Base-by-base conservation (phyloP, 2,113 vertebrate species). In the Phasianus colchicus region DNA sequence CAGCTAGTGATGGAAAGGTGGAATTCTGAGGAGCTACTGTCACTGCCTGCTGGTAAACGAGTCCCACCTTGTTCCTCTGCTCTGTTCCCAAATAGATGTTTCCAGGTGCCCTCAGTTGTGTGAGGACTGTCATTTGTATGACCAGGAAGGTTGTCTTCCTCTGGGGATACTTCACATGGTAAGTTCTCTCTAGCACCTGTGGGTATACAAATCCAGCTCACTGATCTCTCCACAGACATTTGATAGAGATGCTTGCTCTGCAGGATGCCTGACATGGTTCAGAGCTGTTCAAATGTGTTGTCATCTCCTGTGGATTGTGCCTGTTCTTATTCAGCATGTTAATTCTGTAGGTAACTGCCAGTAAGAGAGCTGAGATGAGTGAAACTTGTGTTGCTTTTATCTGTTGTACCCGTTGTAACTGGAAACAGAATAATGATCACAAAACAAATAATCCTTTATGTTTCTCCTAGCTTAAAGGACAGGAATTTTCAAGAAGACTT, bases 61-160 rank as follows among this genome's bases (percentile, higher is more conserved):
- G 16, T 43, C 47, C 15, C 1, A 18, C 57, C 18, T 47, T 7
- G 15, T 15, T n/a, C 22, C 13, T 73, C 71, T 38, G 34, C 40
- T 36, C 38, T 29, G 10, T 34, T 85, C n/a, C 13, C 25, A 30
- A 57, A 74, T 32, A 9, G 27, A 19, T 36, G 20, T 47, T 34
- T 38, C 71, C 50, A 22, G 57, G 57, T 40, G 38, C 13, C n/a
- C 66, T 67, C 30, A 24, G 15, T 8, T 70, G 20, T 14, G 20
- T 27, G 29, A 67, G 47, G 13, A 34, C 12, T 60, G 20, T 43
- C 17, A 32, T 9, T 57, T 60, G 4, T 0, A 4, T 0, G 0
- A 5, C 45, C 54, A 76, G 21, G 11, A 73, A 52, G 5, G 9
- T 1, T 91, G 42, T 17, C 4, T 92, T 73, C 34, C n/a, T 83